These are phyloP conservation scores for Eulemur rufifrons DNA, from an alignment of 2,113 vertebrate genomes.

Conservation along the genomic window DNA sequence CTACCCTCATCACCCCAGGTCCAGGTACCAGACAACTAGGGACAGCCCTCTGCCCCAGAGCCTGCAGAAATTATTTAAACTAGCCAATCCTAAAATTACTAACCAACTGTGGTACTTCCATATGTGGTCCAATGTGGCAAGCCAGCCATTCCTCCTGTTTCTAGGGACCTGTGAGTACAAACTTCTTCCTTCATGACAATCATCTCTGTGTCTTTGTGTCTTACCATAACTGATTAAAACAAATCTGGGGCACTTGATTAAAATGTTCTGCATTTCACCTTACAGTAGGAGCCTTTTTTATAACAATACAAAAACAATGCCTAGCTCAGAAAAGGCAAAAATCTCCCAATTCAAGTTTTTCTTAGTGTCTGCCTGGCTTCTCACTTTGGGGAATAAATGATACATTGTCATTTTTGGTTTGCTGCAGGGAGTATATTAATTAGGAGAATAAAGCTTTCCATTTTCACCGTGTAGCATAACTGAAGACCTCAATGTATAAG, in stretches of 20 bases:
- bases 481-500: slow-evolving; percentile 91
- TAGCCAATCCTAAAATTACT: background rate
- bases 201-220: background rate
- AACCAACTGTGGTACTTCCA: background rate
- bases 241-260: background rate
- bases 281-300: slow-evolving; percentile 60
- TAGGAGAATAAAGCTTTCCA: slow-evolving; percentile 89
- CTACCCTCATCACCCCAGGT: background rate
- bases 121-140: background rate
- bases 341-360: slow-evolving; percentile 76
- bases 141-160: background rate
- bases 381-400: slow-evolving; percentile 91
- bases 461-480: slow-evolving; percentile 88
- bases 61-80: background rate
- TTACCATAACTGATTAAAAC: background rate
- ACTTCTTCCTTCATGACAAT: background rate
- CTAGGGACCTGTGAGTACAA: background rate
- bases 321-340: slow-evolving; percentile 20
- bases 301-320: slow-evolving; percentile 62
- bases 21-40: background rate
- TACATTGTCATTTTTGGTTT: slow-evolving; percentile 89
- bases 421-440: slow-evolving; percentile 91
- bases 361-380: slow-evolving; percentile 84
- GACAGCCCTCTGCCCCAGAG: background rate
- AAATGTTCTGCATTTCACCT: slow-evolving; percentile 57